Conservation (phyloP, 2,113 vertebrate species). For the Diphyllodes magnificus region DNA sequence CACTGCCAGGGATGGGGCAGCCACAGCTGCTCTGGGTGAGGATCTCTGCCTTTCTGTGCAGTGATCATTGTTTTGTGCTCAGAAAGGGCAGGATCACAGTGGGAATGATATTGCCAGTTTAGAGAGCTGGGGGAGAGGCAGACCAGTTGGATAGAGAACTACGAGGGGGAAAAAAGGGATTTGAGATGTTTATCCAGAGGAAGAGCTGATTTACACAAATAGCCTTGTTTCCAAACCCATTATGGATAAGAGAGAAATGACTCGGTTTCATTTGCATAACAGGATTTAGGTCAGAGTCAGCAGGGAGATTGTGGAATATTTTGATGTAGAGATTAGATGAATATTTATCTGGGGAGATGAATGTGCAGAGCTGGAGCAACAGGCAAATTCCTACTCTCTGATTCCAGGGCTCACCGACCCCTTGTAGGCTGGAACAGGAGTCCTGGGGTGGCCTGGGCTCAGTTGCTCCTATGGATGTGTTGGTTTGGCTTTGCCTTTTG, state of each 20-base stretch:
- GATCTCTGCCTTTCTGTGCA: background rate
- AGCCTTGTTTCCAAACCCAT: background rate
- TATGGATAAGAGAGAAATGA: background rate
- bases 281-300: background rate
- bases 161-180: background rate
- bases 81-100: background rate
- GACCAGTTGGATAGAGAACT: background rate
- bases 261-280: background rate
- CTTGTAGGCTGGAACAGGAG: background rate
- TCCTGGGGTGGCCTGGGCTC: background rate
- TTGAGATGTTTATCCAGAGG: background rate
- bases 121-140: background rate
- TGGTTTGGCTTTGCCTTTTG: background rate
- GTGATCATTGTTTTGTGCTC: background rate
- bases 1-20: background rate
- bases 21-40: background rate
- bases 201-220: background rate
- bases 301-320: background rate
- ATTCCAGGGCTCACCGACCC: background rate
- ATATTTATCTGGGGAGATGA: background rate
- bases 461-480: background rate
- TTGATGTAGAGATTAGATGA: background rate
- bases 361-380: background rate
- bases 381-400: background rate
- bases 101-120: background rate